Conservation (phyloP, 2,888 invertebrate species). For the Gymnoscelis rufifasciata region DNA sequence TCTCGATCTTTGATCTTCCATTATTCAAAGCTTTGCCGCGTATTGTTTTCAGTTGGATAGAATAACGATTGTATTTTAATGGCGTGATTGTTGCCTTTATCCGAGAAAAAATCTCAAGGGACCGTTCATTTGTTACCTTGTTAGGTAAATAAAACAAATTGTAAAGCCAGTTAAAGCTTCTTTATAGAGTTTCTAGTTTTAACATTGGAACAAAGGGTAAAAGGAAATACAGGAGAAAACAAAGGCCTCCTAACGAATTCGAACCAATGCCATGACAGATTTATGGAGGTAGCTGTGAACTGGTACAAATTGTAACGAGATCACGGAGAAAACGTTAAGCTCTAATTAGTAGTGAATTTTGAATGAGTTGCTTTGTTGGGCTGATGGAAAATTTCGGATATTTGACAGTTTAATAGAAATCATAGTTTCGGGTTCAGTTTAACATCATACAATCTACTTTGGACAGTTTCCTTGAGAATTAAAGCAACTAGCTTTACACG, state of each 20-base stretch:
- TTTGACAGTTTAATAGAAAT: no score
- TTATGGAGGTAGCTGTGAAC: slow-evolving; percentile 32
- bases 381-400: not conserved
- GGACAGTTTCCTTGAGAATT: no score
- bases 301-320: slow-evolving; percentile 39
- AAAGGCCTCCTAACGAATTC: slow-evolving; percentile 31
- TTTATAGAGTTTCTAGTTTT: slow-evolving; percentile 25
- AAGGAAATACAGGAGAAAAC: slow-evolving; percentile 29
- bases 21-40: slow-evolving; percentile 18
- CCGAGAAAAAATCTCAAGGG: slow-evolving; percentile 7
- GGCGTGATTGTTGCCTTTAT: slow-evolving; percentile 8
- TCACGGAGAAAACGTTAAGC: slow-evolving; percentile 32
- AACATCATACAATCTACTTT: no score
- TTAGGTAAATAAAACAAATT: slow-evolving; percentile 19
- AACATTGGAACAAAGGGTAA: slow-evolving; percentile 34
- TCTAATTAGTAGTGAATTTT: slow-evolving; percentile 34
- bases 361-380: slow-evolving; percentile 14
- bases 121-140: slow-evolving; percentile 14
- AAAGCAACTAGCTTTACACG: no score
- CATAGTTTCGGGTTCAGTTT: no score
- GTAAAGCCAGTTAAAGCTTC: slow-evolving; percentile 23
- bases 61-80: slow-evolving; percentile 8
- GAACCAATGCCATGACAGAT: slow-evolving; percentile 35
- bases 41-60: slow-evolving; percentile 6
- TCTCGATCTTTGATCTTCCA: slow-evolving; percentile 18